Base-by-base conservation (phyloP, 2,888 invertebrate genomes). In the Dolomedes plantarius region DNA sequence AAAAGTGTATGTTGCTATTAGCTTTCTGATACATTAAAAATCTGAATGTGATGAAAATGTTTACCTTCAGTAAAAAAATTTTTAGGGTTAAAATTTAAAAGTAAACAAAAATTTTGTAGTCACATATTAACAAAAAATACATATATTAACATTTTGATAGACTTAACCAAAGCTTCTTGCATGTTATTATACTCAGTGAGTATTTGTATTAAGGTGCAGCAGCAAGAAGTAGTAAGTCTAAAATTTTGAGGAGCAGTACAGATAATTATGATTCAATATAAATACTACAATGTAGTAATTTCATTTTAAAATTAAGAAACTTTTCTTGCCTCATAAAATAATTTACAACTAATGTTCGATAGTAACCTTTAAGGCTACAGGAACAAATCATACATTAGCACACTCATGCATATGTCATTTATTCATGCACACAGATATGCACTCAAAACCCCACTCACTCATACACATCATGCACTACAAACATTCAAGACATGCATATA, bases 81-180 rank as follows among this genome's bases (percentile, higher is more conserved):
- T 62, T n/a, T 27, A n/a, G 65, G 16, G 29, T 19, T 23, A 31
- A 16, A 65, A 13, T 65, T 65, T 0, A 11, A 31, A 11, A 29
- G 16, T 13, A 1, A n/a, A n/a, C n/a, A n/a, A n/a, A n/a, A 11
- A 65, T 16, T 16, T 65, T 7, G 13, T 13, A 16, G n/a, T 13
- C 31, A 62, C 23, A 16, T 65, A 9, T 32, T n/a, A 3, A 19
- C 32, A 32, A 67, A 32, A 36, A 29, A 3, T 19, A n/a, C 16
- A 31, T 19, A n/a, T 19, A 6, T 56, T 1, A 23, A 23, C 6
- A 23, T 16, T 16, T 16, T 56, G 5, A 71, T 28, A 77, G 83
- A 85, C 83, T 85, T 85, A 78, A 85, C 83, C 83, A 85, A 77
- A 64, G 73, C 83, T 85, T 85, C 83, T 85, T 85, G 83, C 83